Base-by-base conservation (phyloP, 2,113 vertebrate genomes). In the Mormoops blainvillei region DNA sequence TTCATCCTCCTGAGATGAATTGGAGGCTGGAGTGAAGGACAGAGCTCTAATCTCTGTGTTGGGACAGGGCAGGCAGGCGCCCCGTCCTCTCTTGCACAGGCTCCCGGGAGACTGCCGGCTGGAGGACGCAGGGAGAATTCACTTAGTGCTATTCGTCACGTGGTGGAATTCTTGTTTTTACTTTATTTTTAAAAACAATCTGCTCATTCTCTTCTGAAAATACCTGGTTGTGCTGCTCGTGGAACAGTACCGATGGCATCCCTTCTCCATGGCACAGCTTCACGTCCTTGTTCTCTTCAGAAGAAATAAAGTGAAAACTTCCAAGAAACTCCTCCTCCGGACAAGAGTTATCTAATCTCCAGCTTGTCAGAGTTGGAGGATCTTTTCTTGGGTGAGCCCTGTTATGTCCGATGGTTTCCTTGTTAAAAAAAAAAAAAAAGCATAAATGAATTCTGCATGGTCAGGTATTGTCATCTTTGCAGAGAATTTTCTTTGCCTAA, bases 391-490 rank as follows among this genome's bases (percentile, higher is more conserved):
- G 54, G 67, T 95, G 92, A 84, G 56, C 43, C 80, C 78, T 67
- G 48, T 91, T 89, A 54, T n/a, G 28, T 91, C 91, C 94, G 87
- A 96, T 96, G 92, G 78, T 89, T 97, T 95, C 87, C 77, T 94
- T 84, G 90, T 76, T 43, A 36, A 81, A 80, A 90, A 95, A 73
- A 80, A 94, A 56, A 84, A 50, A 68, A 89, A 94, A 93, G 87
- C 78, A 83, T 89, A 94, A 96, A 89, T 89, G 96, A 89, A 94
- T 96, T 97, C 94, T 98, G 95, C 91, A 70, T 93, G 94, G 94
- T 93, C 97, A 97, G 91, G 93, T 81, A 96, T 96, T 95, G 95
- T 94, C 97, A 96, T 97, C 94, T 96, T 94, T 84, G 95, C 83
- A 31, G 91, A 93, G 95, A 84, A 94, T 97, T 96, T 94, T 96